Evolutionary conservation across 2,888 invertebrate species (phyloP), one percentile per base, ranked within the genome.

Genomic region (Oegoconia quadripuncta): DNA sequence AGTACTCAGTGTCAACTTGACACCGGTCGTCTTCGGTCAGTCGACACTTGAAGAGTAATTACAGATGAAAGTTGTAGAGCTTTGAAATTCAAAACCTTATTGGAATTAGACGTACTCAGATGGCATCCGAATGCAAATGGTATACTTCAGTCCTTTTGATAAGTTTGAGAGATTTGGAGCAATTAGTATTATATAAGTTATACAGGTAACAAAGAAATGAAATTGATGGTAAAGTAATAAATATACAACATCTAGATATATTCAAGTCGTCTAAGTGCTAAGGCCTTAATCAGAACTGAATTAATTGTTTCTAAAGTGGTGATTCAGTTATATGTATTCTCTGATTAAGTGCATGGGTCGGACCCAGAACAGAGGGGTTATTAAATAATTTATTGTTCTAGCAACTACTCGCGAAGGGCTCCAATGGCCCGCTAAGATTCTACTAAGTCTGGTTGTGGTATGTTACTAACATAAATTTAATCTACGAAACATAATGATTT

Each of bases 331-430:
- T 67, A 79, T 74, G 74, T 79, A 72, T 74, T 69, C 68, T 59
- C 71, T 81, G 80, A 84, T 84, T 81, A 81, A 80, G 74, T 75
- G 73, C 61, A 70, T 66, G 73, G 69, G 74, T 75, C 63, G 72
- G 70, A 61, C 64, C 64, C 12, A 11, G 59, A 69, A 64, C 65
- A 55, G 60, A 66, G 67, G 76, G 83, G 80, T 79, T 82, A 83
- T 81, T 79, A 82, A 78, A 83, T 81, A 83, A 86, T 86, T 84
- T 84, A 83, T 83, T 83, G 82, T 83, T n/a, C 74, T 76, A 64
- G 65, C 64, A 72, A 77, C 79, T 82, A 79, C 76, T 74, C 71
- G 74, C 63, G 66, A 74, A 73, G 77, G 73, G 63, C 64, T 73
- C 70, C 59, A 77, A 73, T 68, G 73, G 69, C 69, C 59, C 52